Evolutionary conservation across 2,888 invertebrate genomes (phyloP), one percentile per base, ranked within the genome.

Genomic region (Entomobrya multifasciata): DNA sequence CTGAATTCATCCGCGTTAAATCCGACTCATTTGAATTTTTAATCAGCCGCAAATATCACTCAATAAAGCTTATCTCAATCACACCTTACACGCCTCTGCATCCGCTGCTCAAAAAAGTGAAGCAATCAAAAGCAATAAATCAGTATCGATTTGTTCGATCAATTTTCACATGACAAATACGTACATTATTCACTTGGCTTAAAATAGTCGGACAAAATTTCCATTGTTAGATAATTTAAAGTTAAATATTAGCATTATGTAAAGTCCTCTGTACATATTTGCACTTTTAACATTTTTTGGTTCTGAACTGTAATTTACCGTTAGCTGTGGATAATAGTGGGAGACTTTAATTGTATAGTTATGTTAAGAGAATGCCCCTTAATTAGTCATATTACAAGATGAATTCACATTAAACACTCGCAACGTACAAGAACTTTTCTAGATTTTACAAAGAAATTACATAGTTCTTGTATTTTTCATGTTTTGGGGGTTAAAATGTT

Each of bases 101-200:
- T 30, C 17, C 36, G 62, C 17, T 36, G 62, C 36, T 17, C 6
- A 8, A n/a, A n/a, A 5, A 62, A 65, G 41, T 20, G 65, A 65
- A 41, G 65, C 65, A 20, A 65, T 36, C 36, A 41, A 65, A 65
- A 41, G 4, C 8, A 65, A 65, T 65, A 65, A 65, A 65, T 65
- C 41, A 36, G 65, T 65, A 65, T 41, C 65, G 65, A 65, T 65
- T 65, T 65, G 17, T 36, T 41, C 65, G 41, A 65, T 65, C 65
- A 41, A 65, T 65, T 65, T 20, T 10, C 41, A 41, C 41, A 65
- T 65, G 41, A 36, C 4, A 17, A 3, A n/a, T n/a, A n/a, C n/a
- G n/a, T n/a, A n/a, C n/a, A n/a, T n/a, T n/a, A n/a, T n/a, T n/a
- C n/a, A n/a, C n/a, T n/a, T n/a, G n/a, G n/a, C n/a, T n/a, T n/a